A percentile compares a stretch with the other conserved stretches of the same genome.
Evolutionary conservation across 2,797 vertebrate species (phyloP).

Genomic region (Tenualosa thibaudeaui): DNA sequence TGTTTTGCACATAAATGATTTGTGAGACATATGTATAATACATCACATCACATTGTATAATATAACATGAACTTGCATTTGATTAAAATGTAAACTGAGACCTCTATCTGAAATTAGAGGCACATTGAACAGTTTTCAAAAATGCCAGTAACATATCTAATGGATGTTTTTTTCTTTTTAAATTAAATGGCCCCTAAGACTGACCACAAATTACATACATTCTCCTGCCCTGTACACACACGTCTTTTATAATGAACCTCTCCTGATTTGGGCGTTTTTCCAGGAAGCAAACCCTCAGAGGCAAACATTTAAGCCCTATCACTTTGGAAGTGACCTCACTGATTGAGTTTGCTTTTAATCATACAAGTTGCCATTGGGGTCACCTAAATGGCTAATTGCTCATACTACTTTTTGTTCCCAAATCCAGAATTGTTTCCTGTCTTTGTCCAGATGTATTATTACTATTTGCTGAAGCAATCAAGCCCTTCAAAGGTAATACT

Average conservation of each 20-base stretch:
- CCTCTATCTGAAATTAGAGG: neutral
- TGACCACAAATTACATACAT: neutral
- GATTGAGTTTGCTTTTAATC: slow-evolving; percentile 59
- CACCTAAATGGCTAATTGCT: slow-evolving; percentile 38
- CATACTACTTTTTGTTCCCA: slow-evolving; percentile 46
- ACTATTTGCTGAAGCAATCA: slow-evolving; percentile 49
- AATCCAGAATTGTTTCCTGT: slow-evolving; percentile 56
- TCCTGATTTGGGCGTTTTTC: slow-evolving; percentile 55
- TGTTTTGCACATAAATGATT: no score
- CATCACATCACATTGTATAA: no score
- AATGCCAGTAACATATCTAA: neutral
- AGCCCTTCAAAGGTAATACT: slow-evolving; percentile 47
- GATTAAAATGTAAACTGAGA: no score
- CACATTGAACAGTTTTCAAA: neutral
- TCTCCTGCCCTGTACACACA: neutral
- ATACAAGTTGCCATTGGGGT: slow-evolving; percentile 59
- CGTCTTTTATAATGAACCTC: neutral
- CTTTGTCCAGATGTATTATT: slow-evolving; percentile 51
- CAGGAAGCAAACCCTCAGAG: slow-evolving; percentile 48
- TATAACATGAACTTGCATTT: no score
- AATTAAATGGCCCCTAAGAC: neutral
- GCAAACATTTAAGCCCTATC: slow-evolving; percentile 47
- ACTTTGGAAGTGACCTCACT: slow-evolving; percentile 44
- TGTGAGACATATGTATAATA: no score
- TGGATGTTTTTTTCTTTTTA: neutral